A percentile compares a stretch with the other conserved stretches of the same genome.
Evolutionary conservation across 1,140 invertebrate species (phyloP).

Genomic region (Lutraria rhynchaena): DNA sequence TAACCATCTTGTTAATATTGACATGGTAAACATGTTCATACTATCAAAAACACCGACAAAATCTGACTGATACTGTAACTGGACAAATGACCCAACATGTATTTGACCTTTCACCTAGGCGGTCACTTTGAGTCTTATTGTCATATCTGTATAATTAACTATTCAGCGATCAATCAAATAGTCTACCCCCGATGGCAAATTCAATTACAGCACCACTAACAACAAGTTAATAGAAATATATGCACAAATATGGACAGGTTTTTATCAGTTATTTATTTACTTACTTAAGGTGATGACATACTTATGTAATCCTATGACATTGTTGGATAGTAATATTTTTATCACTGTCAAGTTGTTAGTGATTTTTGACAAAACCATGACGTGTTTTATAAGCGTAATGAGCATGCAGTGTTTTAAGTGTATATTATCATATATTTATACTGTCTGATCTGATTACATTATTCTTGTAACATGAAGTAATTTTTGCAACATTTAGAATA

Average conservation of each 20-base stretch:
- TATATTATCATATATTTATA: not conserved
- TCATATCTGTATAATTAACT: slow-evolving; percentile 7
- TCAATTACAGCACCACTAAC: slow-evolving; percentile 46
- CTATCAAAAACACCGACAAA: slow-evolving; percentile 15
- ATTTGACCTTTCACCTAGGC: slow-evolving; percentile 26
- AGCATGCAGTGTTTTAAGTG: not conserved
- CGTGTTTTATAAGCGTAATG: not conserved
- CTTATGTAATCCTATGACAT: slow-evolving; percentile 26
- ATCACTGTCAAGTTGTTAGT: slow-evolving; percentile 38
- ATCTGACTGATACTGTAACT: not conserved
- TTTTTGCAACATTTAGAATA: too few species aligned
- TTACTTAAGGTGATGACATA: slow-evolving; percentile 30
- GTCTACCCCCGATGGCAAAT: slow-evolving; percentile 52
- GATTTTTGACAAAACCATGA: not conserved
- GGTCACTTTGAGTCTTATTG: not conserved
- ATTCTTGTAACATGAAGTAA: too few species aligned
- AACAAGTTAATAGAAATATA: slow-evolving; percentile 56
- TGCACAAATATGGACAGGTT: slow-evolving; percentile 40
- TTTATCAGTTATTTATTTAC: slow-evolving; percentile 52
- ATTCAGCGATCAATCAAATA: slow-evolving; percentile 30
- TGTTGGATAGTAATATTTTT: slow-evolving; percentile 15
- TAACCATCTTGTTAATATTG: slow-evolving; percentile 19
- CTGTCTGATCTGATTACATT: too few species aligned
- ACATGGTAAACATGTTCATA: slow-evolving; percentile 6
- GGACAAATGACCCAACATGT: slow-evolving; percentile 42